Conservation (phyloP, 2,797 vertebrate genomes). For the Sciurus vulgaris region DNA sequence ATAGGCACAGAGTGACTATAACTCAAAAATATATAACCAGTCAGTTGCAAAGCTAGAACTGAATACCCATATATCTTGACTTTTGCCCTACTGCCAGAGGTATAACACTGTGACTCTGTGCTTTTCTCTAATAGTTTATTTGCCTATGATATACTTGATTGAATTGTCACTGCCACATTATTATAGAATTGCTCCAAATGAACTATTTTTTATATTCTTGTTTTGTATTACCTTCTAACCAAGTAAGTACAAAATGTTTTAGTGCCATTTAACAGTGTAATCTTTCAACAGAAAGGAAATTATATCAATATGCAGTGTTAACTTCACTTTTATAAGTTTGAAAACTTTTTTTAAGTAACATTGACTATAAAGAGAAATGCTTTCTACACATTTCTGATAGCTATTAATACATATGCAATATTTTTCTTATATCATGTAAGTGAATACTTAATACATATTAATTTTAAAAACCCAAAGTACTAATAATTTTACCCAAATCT, state of each 20-base stretch:
- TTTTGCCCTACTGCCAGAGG: not conserved
- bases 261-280: slow-evolving; percentile 19
- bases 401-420: not conserved
- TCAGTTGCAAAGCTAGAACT: slow-evolving; percentile 35
- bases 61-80: not conserved
- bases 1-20: not conserved
- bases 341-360: slow-evolving; percentile 55
- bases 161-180: not conserved
- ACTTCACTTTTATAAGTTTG: slow-evolving; percentile 32
- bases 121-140: slow-evolving; percentile 16
- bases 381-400: slow-evolving; percentile 3
- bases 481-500: not conserved
- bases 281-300: slow-evolving; percentile 43
- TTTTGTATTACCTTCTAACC: not conserved
- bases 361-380: slow-evolving; percentile 21
- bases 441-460: slow-evolving; percentile 12
- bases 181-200: slow-evolving; percentile 48
- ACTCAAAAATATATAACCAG: slow-evolving; percentile 26
- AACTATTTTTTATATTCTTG: slow-evolving; percentile 39
- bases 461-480: slow-evolving; percentile 29
- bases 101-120: not conserved
- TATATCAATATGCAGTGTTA: slow-evolving; percentile 32
- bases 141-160: slow-evolving; percentile 33
- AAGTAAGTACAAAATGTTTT: not conserved
- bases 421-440: slow-evolving; percentile 18